Percentiles rank a stretch among this genome's conserved stretches.
These are phyloP conservation scores for Hydroisotoma schaefferi DNA, from an alignment of 2,888 invertebrate species.

Conservation along the genomic window DNA sequence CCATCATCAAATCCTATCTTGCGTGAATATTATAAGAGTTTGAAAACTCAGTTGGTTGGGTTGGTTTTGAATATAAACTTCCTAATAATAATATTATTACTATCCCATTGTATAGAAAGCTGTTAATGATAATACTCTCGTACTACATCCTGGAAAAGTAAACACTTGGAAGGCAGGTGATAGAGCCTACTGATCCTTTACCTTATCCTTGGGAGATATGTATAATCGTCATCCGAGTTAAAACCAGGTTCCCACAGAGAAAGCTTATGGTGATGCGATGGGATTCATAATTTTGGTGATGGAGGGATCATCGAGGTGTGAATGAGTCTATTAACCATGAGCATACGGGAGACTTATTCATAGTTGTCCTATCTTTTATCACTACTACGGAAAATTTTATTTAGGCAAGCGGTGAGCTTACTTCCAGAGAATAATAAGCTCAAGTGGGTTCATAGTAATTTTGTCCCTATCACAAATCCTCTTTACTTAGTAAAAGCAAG, in stretches of 20 bases:
- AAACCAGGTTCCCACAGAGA: background rate
- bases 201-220: background rate
- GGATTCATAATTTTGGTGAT: conserved; percentile 23
- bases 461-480: conserved; percentile 1
- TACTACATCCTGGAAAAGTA: background rate
- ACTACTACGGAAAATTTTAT: too few species aligned
- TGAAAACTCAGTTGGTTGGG: too few species aligned
- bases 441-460: conserved; percentile 1
- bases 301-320: conserved; percentile 42
- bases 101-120: background rate
- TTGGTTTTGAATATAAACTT: too few species aligned
- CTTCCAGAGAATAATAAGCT: too few species aligned
- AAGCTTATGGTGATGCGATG: conserved; percentile 12
- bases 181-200: background rate
- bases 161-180: background rate
- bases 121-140: background rate
- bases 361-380: too few species aligned
- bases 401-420: too few species aligned
- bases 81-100: too few species aligned
- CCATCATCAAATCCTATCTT: too few species aligned
- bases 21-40: too few species aligned
- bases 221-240: background rate
- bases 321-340: conserved; percentile 45
- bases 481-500: too few species aligned
- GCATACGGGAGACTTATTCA: conserved; percentile 17